Percentiles rank a stretch among this genome's conserved stretches.
These are phyloP conservation scores for Manis pentadactyla DNA, from an alignment of 2,797 vertebrate genomes.

Conservation along the genomic window DNA sequence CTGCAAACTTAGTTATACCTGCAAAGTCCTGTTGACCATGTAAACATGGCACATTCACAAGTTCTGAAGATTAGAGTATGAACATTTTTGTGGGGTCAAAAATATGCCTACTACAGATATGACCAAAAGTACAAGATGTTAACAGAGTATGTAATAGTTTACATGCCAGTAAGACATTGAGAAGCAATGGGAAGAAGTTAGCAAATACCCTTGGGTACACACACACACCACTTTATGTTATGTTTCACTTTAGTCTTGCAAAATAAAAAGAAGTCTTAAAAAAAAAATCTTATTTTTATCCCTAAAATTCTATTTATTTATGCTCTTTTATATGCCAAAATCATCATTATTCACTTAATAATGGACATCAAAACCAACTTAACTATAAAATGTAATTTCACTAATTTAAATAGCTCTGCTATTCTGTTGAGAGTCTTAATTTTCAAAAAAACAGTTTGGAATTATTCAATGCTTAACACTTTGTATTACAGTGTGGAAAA, in stretches of 20 bases:
- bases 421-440: neutral
- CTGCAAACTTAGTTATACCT: neutral
- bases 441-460: neutral
- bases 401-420: neutral
- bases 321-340: neutral
- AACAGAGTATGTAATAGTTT: neutral
- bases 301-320: neutral
- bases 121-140: neutral
- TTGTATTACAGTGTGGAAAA: neutral
- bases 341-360: neutral
- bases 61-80: neutral
- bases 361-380: neutral
- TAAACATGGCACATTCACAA: neutral
- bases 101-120: neutral
- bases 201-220: neutral
- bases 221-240: rapidly evolving
- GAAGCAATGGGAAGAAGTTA: neutral
- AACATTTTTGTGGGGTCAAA: neutral
- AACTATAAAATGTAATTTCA: neutral
- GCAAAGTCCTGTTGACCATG: neutral
- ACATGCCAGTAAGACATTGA: neutral
- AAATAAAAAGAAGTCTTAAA: neutral
- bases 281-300: neutral
- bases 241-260: neutral
- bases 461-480: neutral